phyloP scores from a whole-genome alignment of 2,113 vertebrate species.

The Anser cygnoides region DNA sequence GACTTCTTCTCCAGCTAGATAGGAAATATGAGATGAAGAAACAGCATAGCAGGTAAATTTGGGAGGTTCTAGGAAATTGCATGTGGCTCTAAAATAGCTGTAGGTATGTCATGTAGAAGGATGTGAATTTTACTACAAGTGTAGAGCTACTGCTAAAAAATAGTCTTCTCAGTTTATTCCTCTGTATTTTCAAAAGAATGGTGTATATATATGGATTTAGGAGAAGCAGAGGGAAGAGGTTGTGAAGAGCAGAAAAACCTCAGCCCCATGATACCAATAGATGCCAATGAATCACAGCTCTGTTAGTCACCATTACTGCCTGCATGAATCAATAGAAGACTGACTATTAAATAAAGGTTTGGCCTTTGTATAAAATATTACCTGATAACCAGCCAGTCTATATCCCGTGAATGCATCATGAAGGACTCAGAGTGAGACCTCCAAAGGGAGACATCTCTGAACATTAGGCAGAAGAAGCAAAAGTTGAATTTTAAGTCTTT shows the following conservation, averaged over 20 bases:
- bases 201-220: background rate
- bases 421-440: background rate
- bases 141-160: background rate
- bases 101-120: background rate
- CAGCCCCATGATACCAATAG: background rate
- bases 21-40: background rate
- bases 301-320: constrained; percentile 35
- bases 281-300: constrained; percentile 53
- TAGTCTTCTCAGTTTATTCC: background rate
- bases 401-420: background rate
- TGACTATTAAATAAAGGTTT: constrained; percentile 42
- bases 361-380: constrained; percentile 15
- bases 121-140: background rate
- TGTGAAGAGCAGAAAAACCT: constrained; percentile 7
- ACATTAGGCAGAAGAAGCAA: background rate
- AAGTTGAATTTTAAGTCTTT: background rate
- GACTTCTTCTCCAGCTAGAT: background rate
- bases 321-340: constrained; percentile 27
- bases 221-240: background rate
- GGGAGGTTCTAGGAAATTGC: background rate
- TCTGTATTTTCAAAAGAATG: background rate
- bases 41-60: background rate
- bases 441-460: background rate
- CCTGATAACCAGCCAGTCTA: constrained; percentile 5
- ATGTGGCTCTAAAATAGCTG: background rate